A percentile compares a stretch with the other conserved stretches of the same genome.
Evolutionary conservation across 2,113 vertebrate species (phyloP).

Genomic region (Carassius gibelio): DNA sequence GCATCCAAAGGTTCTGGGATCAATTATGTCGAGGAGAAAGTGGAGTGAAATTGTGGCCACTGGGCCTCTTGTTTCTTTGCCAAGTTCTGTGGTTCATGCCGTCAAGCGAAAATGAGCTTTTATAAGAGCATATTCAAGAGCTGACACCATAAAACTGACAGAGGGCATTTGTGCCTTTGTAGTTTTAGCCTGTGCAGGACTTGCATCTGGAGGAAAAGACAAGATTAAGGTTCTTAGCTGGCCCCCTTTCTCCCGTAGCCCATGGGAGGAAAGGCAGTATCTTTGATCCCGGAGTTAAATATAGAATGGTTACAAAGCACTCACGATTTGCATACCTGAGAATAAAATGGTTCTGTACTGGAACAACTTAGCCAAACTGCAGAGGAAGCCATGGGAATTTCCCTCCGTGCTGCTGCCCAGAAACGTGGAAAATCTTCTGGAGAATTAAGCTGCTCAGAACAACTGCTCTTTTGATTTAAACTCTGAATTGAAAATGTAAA

Average conservation of each 20-base stretch:
- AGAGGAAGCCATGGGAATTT: slow-evolving; percentile 47
- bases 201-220: slow-evolving; percentile 61
- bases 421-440: slow-evolving; percentile 33
- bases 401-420: slow-evolving; percentile 32
- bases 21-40: slow-evolving; percentile 33
- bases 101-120: slow-evolving; percentile 46
- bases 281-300: slow-evolving; percentile 56
- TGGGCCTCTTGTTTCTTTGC: slow-evolving; percentile 26
- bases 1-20: slow-evolving; percentile 46
- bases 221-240: slow-evolving; percentile 51
- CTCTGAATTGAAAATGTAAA: slow-evolving; percentile 32
- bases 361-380: slow-evolving; percentile 34
- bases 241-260: slow-evolving; percentile 39
- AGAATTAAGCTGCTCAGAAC: slow-evolving; percentile 33
- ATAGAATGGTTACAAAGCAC: slow-evolving; percentile 53
- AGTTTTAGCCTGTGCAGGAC: slow-evolving; percentile 35
- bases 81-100: slow-evolving; percentile 4
- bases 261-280: slow-evolving; percentile 55
- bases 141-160: slow-evolving; percentile 48
- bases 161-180: slow-evolving; percentile 51
- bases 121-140: slow-evolving; percentile 38
- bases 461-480: slow-evolving; percentile 35
- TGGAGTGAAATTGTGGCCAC: neutral
- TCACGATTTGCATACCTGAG: slow-evolving; percentile 56
- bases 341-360: slow-evolving; percentile 52